Evolutionary conservation across 2,797 vertebrate genomes (phyloP).

Genomic region (Bufotes viridis): DNA sequence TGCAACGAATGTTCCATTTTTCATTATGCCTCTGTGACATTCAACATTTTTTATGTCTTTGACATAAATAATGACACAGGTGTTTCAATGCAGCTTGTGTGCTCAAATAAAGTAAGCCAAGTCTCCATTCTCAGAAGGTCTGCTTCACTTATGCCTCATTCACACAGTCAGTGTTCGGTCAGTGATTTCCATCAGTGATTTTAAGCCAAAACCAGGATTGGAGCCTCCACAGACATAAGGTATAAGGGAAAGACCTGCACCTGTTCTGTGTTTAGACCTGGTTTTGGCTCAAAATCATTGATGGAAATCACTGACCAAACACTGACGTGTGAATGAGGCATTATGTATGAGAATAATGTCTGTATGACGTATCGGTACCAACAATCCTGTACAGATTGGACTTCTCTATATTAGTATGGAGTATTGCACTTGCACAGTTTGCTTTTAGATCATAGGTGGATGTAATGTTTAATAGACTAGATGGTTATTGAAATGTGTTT

Average conservation of each 20-base stretch:
- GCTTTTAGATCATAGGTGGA: not conserved
- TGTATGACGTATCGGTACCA: not conserved
- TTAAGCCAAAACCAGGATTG: too few species aligned
- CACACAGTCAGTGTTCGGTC: too few species aligned
- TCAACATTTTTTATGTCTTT: constrained; percentile 57
- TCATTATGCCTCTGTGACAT: constrained; percentile 57
- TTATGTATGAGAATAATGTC: not conserved
- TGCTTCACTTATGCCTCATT: not conserved
- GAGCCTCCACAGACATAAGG: too few species aligned
- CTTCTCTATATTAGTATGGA: too few species aligned
- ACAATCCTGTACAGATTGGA: not conserved
- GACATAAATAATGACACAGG: constrained; percentile 59
- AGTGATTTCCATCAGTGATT: too few species aligned
- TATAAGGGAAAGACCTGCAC: too few species aligned
- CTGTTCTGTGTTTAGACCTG: too few species aligned
- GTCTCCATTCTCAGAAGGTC: not conserved
- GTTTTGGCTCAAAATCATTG: too few species aligned
- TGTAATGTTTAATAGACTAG: not conserved
- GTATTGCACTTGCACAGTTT: not conserved
- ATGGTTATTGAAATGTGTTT: not conserved
- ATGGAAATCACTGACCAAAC: too few species aligned
- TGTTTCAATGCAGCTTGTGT: constrained; percentile 29
- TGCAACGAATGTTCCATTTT: constrained; percentile 41
- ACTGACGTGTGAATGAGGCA: too few species aligned
- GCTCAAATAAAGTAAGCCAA: constrained; percentile 13